Evolutionary conservation across 2,113 vertebrate genomes (phyloP), one percentile per base, ranked within the genome.

Genomic region (Orcinus orca): DNA sequence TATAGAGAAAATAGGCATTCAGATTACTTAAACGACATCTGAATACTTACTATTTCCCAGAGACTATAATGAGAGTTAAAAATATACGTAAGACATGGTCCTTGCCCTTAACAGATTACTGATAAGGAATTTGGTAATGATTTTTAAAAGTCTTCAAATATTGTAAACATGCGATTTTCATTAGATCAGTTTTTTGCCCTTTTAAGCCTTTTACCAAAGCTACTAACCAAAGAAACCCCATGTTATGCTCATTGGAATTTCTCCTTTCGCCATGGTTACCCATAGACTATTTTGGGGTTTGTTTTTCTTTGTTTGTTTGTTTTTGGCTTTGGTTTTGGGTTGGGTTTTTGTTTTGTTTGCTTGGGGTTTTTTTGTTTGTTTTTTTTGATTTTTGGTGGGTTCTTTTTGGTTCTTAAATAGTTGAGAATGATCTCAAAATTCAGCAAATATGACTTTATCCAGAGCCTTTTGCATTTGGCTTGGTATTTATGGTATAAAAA

Each of bases 401-500:
- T n/a, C 2, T 83, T 50, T 50, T 50, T 15, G 41, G 26, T 80
- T 96, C 33, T 81, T 90, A 90, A 88, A 63, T 86, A 82, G 86
- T 77, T 90, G 50, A 85, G 53, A 73, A 44, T 88, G 82, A 71
- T 93, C 31, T 85, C 44, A 85, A 80, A 91, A 70, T 93, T 95
- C 11, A 88, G 33, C 90, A 90, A 89, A 20, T 76, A 63, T 9
- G 58, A 60, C 74, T 95, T 86, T 86, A 63, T 95, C 63, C 17
- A 62, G 29, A 88, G 17, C 14, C 50, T 93, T 96, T 97, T 91
- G 84, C 31, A 88, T 55, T 60, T 62, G n/a, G 81, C 18, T 96
- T 96, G 76, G 25, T 76, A 55, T 74, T 93, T 94, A 77, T 84
- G 36, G 62, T 82, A 50, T 86, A 67, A 88, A 96, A 95, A 79